These are phyloP conservation scores for Limonius californicus DNA, from an alignment of 1,140 invertebrate species.

Conservation along the genomic window DNA sequence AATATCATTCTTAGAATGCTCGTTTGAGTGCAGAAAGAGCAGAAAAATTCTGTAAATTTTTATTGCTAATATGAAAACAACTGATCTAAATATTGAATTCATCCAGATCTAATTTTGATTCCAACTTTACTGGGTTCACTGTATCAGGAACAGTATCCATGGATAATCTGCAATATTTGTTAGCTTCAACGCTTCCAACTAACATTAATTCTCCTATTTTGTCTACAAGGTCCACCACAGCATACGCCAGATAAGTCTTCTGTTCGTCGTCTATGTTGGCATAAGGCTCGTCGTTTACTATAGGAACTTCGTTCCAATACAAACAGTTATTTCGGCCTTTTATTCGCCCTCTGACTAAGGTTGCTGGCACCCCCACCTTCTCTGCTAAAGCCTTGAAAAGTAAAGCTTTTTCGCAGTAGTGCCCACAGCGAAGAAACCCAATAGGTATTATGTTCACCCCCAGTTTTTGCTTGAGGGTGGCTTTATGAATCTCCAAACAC, in stretches of 20 bases:
- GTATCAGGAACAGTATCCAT: too few species aligned
- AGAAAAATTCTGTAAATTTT: too few species aligned
- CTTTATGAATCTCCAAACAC: slow-evolving; percentile 36
- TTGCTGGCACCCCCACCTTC: slow-evolving; percentile 34
- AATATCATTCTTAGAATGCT: too few species aligned
- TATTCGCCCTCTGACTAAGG: slow-evolving; percentile 28
- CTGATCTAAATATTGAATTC: too few species aligned
- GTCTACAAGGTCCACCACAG: slow-evolving; percentile 40
- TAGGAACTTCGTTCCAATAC: slow-evolving; percentile 43
- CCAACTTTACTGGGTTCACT: too few species aligned
- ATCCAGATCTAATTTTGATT: too few species aligned
- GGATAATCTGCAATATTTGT: slow-evolving; percentile 32
- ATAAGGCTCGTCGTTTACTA: slow-evolving; percentile 23
- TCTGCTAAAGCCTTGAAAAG: slow-evolving; percentile 42
- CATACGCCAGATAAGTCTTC: slow-evolving; percentile 23
- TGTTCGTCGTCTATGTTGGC: slow-evolving; percentile 17
- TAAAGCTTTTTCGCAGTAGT: slow-evolving; percentile 38
- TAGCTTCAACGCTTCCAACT: slow-evolving; percentile 34
- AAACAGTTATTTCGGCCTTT: slow-evolving; percentile 25
- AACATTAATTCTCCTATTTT: slow-evolving; percentile 36
- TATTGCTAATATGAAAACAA: too few species aligned
- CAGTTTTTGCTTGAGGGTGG: slow-evolving; percentile 32
- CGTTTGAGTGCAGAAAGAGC: too few species aligned
- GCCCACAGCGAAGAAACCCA: slow-evolving; percentile 38
- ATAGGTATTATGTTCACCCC: slow-evolving; percentile 41